Evolutionary conservation across 2,797 vertebrate species (phyloP).

Genomic region (Propithecus perrieri): DNA sequence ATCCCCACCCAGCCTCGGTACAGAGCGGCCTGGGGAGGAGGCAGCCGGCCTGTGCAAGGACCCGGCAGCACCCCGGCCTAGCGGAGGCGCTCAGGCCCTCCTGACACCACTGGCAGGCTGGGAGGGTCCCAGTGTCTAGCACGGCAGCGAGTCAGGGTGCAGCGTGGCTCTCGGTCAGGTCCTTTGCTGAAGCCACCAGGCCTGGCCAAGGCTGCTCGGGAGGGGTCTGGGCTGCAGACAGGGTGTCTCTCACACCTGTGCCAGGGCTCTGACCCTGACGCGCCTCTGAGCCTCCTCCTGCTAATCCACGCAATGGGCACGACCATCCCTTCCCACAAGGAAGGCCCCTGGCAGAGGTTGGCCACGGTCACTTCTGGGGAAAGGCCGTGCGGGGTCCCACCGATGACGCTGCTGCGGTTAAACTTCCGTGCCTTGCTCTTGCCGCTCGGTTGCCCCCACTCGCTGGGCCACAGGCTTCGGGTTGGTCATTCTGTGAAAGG

Average conservation of each 20-base stretch:
- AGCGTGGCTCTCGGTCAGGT: no score
- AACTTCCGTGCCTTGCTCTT: background rate
- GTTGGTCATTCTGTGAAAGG: background rate
- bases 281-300: background rate
- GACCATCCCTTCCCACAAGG: accelerated
- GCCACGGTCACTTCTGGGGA: accelerated
- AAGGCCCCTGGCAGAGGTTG: background rate
- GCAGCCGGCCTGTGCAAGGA: background rate
- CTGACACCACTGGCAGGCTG: no score
- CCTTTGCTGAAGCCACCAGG: background rate
- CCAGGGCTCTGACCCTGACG: no score
- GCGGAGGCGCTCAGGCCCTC: no score
- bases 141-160: no score
- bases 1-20: background rate
- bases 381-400: no score
- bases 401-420: background rate
- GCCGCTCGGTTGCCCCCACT: background rate
- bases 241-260: background rate
- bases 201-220: no score
- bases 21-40: background rate
- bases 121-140: no score
- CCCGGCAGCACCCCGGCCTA: no score
- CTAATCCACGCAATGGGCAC: background rate
- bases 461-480: background rate
- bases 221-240: no score